Evolutionary conservation across 2,797 vertebrate species (phyloP).

Genomic region (Notamacropus eugenii): DNA sequence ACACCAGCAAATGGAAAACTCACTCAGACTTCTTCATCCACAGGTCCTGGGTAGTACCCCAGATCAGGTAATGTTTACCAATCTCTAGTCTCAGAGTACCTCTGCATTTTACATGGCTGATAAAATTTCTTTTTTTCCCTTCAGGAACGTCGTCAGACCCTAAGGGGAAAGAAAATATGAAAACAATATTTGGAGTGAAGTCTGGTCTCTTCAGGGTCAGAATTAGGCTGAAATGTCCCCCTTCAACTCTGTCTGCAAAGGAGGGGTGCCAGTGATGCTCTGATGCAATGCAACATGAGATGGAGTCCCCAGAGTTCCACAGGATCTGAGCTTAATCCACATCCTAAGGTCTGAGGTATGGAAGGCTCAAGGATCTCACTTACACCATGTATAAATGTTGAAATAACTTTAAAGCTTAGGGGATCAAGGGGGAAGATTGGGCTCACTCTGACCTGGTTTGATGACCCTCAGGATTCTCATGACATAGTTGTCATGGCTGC

Average conservation of each 20-base stretch:
- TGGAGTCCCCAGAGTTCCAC: no score
- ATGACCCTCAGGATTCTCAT: slow-evolving; percentile 10
- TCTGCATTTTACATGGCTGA: not conserved
- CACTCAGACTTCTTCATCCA: not conserved
- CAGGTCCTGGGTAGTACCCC: not conserved
- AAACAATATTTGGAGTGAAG: not conserved
- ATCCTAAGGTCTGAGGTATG: no score
- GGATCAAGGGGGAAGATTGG: no score
- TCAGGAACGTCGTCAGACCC: not conserved
- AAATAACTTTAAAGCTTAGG: no score
- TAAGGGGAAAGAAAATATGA: not conserved
- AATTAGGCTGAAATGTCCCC: no score
- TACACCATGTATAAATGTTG: no score
- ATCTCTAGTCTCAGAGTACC: not conserved
- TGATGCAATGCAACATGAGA: no score
- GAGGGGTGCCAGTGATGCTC: no score
- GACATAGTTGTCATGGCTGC: slow-evolving; percentile 33
- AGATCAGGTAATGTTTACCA: not conserved
- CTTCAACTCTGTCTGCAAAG: no score
- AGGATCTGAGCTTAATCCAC: no score
- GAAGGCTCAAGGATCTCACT: no score
- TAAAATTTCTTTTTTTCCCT: not conserved
- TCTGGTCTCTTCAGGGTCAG: not conserved
- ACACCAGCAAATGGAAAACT: not conserved
- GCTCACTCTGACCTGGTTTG: no score